A percentile compares a stretch with the other conserved stretches of the same genome.
phyloP scores from a whole-genome alignment of 2,888 invertebrate genomes.

The Boloria euphrosyne region DNA sequence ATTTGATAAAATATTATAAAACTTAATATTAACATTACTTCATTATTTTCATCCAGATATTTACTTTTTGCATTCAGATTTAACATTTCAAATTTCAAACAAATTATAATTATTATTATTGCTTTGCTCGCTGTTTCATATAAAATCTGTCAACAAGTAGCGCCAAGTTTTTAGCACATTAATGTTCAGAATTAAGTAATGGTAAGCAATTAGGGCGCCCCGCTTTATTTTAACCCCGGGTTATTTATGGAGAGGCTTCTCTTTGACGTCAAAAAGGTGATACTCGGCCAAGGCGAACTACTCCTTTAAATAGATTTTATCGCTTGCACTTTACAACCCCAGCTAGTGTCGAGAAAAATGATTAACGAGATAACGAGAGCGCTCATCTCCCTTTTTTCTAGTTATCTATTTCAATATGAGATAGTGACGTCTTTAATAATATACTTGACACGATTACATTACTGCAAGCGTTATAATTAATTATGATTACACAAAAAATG shows the following conservation, averaged over 20 bases:
- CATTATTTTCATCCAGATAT: too few species aligned
- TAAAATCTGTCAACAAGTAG: not conserved
- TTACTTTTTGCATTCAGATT: too few species aligned
- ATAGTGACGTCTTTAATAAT: constrained; percentile 16
- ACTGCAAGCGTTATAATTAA: not conserved
- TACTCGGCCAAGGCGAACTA: constrained; percentile 27
- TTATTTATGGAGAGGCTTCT: constrained; percentile 42
- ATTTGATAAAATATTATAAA: too few species aligned
- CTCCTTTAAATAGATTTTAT: constrained; percentile 40
- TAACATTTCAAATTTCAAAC: too few species aligned
- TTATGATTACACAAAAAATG: too few species aligned
- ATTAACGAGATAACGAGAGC: constrained; percentile 26
- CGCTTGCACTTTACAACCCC: constrained; percentile 30
- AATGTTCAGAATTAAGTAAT: constrained; percentile 27
- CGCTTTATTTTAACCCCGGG: constrained; percentile 44
- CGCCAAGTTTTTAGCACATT: constrained; percentile 25
- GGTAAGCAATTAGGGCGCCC: constrained; percentile 44
- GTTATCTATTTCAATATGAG: constrained; percentile 5
- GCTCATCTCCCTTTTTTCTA: not conserved
- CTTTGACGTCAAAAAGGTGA: constrained; percentile 46
- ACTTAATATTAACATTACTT: too few species aligned
- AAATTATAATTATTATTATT: too few species aligned
- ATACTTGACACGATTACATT: not conserved
- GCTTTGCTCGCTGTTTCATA: not conserved
- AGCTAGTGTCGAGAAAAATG: constrained; percentile 24